Base-by-base conservation (phyloP, 2,888 invertebrate species). In the Drosophila rubida region DNA sequence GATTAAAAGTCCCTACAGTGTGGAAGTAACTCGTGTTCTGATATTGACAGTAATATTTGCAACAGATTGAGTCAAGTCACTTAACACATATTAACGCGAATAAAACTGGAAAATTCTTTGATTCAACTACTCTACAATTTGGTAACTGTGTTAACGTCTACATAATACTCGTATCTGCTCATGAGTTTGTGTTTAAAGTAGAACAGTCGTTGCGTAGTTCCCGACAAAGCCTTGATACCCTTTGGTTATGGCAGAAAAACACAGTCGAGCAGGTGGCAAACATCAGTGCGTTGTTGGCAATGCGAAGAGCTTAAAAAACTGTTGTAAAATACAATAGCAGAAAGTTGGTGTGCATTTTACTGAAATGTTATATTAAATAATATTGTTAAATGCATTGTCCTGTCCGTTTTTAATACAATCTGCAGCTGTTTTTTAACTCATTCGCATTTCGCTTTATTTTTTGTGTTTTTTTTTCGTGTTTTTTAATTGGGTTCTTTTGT, bases 371-470 rank as follows among this genome's bases (percentile, higher is more conserved):
- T 42, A 45, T 23, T n/a, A 30, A 55, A 46, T 42, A 32, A 30
- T 51, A 49, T 27, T 46, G 46, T 35, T 16, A 46, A 53, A 41
- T 25, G n/a, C 45, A 51, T 51, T 67, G 32, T 22, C 39, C 25
- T 61, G 57, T 57, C 13, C 11, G 16, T 50, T 46, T 49, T 50
- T 35, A 41, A 57, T 61, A 58, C 35, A 27, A 77, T 45, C 57
- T 13, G 27, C 19, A 48, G 42, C 39, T 51, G 53, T 27, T 57
- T 9, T 57, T 41, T 37, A 35, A 25, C 37, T 37, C 8, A 23
- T 35, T 45, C 35, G 9, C 5, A 39, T 37, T 37, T 32, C 50
- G 27, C 27, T 27, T n/a, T 35, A 9, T 35, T 25, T 32, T 22
- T 35, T 37, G 30, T n/a, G 4, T n/a, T 32, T 5, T n/a, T 32